Conservation (phyloP, 2,888 invertebrate genomes). For the Halictus quadricinctus region DNA sequence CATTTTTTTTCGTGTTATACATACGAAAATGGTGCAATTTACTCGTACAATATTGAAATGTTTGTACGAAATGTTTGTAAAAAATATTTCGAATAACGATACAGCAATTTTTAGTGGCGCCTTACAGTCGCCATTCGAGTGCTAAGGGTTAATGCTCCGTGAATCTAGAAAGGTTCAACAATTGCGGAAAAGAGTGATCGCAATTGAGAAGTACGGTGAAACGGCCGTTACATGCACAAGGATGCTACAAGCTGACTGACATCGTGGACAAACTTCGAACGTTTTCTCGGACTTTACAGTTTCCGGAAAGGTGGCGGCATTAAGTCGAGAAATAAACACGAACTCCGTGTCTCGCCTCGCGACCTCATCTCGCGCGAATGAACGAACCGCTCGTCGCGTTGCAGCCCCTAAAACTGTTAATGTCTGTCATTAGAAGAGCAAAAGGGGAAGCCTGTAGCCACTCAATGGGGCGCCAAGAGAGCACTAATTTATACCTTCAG, state of each 20-base stretch:
- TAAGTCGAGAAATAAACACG: background rate
- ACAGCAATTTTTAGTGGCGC: no score
- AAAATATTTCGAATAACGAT: no score
- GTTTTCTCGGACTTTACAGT: slow-evolving; percentile 6
- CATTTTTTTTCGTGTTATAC: no score
- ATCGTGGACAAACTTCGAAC: background rate
- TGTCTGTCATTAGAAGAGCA: background rate
- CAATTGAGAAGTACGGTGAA: background rate
- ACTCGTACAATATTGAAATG: no score
- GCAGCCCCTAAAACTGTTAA: slow-evolving; percentile 1
- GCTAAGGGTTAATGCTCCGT: no score
- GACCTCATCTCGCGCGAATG: slow-evolving; percentile 9
- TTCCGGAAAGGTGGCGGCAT: background rate
- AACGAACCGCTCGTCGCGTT: background rate
- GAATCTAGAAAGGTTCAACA: no score
- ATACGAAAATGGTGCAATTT: no score
- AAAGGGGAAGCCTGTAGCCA: background rate
- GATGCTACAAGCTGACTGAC: background rate
- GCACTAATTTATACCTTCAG: background rate
- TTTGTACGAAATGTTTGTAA: no score
- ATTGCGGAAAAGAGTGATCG: no score
- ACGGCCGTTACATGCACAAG: background rate
- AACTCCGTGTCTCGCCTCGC: background rate
- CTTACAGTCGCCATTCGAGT: no score
- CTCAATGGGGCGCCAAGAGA: background rate